These are phyloP conservation scores for Pachymerium ferrugineum DNA, from an alignment of 2,888 invertebrate genomes.

Conservation along the genomic window DNA sequence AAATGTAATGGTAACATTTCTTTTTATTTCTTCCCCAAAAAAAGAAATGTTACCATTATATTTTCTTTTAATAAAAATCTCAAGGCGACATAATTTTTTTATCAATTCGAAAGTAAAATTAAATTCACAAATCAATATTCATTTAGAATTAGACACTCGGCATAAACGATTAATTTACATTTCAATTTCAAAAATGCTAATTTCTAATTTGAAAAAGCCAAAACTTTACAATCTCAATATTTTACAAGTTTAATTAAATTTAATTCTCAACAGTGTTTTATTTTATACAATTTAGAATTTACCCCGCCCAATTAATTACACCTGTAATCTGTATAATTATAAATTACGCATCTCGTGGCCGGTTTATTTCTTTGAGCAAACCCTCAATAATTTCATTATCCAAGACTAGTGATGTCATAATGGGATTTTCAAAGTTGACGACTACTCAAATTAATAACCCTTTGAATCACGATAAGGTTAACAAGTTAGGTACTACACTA, in stretches of 20 bases:
- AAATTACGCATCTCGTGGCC: background rate
- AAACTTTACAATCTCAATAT: background rate
- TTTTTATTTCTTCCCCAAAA: background rate
- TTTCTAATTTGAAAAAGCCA: background rate
- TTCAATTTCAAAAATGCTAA: background rate
- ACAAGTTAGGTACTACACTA: background rate
- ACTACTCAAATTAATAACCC: background rate
- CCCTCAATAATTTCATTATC: background rate
- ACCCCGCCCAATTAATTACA: background rate
- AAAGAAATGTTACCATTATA: background rate
- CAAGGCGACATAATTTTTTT: background rate
- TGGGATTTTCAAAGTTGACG: background rate
- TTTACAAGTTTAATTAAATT: background rate
- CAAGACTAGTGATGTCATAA: background rate
- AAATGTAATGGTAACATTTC: background rate
- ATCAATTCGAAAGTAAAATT: constrained; percentile 2
- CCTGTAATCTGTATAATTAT: too few relatives aligned
- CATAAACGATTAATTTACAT: constrained; percentile 7
- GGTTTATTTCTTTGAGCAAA: background rate
- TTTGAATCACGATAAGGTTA: background rate
- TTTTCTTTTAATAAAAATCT: too few relatives aligned
- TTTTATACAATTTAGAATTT: background rate
- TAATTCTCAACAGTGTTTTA: constrained; percentile 15
- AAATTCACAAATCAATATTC: background rate
- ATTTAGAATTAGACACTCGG: background rate